These are phyloP conservation scores for Chalcis sispes DNA, from an alignment of 2,888 invertebrate genomes.

Conservation along the genomic window DNA sequence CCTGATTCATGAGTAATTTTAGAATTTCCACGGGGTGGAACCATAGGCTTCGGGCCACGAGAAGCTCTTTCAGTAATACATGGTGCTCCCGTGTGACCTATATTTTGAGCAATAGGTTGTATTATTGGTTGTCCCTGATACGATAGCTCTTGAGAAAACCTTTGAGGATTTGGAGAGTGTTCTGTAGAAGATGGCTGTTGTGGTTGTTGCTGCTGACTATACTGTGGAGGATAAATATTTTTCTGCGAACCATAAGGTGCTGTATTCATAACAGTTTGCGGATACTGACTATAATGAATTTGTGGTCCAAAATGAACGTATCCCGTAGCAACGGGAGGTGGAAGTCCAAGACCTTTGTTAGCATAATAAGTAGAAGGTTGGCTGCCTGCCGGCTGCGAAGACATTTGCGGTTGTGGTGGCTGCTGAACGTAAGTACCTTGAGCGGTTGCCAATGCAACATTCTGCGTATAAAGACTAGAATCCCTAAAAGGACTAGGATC, in stretches of 20 bases:
- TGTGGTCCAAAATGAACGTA: conserved; percentile 62
- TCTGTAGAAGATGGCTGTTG: conserved; percentile 64
- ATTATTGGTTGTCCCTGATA: conserved; percentile 73
- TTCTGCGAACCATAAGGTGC: conserved; percentile 69
- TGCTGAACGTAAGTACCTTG: conserved; percentile 71
- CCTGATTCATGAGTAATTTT: conserved; percentile 72
- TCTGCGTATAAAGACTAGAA: conserved; percentile 66
- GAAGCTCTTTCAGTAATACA: conserved; percentile 65
- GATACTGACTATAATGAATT: conserved; percentile 71
- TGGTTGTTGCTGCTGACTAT: conserved; percentile 28
- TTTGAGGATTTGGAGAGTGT: conserved; percentile 71
- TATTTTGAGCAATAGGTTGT: conserved; percentile 72
- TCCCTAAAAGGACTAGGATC: conserved; percentile 69
- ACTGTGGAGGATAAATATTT: conserved; percentile 64
- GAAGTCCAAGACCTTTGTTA: conserved; percentile 64
- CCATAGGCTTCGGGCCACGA: conserved; percentile 73
- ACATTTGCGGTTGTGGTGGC: conserved; percentile 65
- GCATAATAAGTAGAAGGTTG: conserved; percentile 70
- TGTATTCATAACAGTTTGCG: conserved; percentile 71
- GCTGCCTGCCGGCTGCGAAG: conserved; percentile 70
- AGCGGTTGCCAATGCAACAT: conserved; percentile 62
- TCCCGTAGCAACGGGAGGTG: conserved; percentile 64
- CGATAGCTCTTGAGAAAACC: conserved; percentile 71
- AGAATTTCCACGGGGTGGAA: conserved; percentile 72
- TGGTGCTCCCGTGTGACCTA: conserved; percentile 65